These are phyloP conservation scores for Lycaena phlaeas DNA, from an alignment of 2,888 invertebrate species.

Conservation along the genomic window DNA sequence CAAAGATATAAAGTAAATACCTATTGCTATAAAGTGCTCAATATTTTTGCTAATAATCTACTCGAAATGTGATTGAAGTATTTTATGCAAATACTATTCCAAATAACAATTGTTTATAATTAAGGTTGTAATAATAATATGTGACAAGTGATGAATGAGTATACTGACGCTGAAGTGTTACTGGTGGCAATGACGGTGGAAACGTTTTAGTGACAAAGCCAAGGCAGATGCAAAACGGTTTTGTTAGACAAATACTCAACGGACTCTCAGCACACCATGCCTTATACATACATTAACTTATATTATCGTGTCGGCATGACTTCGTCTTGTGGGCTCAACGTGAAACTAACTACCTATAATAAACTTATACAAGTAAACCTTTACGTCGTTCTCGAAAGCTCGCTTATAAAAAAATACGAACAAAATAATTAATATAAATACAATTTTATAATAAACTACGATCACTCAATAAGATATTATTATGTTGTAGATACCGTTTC, in stretches of 20 bases:
- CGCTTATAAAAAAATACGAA: conserved; percentile 26
- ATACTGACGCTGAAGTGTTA: conserved; percentile 12
- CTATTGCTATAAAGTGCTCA: no score
- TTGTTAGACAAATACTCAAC: conserved; percentile 44
- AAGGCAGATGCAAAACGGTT: conserved; percentile 38
- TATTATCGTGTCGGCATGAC: conserved; percentile 51
- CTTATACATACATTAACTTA: conserved; percentile 35
- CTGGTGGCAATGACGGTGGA: conserved; percentile 21
- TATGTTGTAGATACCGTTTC: no score
- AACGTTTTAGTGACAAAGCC: conserved; percentile 36
- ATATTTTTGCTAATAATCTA: no score
- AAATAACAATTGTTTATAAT: no score
- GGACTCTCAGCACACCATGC: conserved; percentile 47
- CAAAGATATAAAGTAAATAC: no score
- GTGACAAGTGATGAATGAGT: no score
- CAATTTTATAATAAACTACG: no score
- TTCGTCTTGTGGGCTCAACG: conserved; percentile 32
- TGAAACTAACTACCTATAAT: conserved; percentile 35
- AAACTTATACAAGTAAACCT: conserved; percentile 35
- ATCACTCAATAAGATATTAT: no score
- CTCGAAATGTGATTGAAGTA: no score
- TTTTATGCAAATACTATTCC: no score
- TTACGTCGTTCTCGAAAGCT: conserved; percentile 45
- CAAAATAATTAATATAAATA: background rate
- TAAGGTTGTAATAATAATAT: no score